Evolutionary conservation across 2,888 invertebrate species (phyloP).

Genomic region (Hipparchia semele): DNA sequence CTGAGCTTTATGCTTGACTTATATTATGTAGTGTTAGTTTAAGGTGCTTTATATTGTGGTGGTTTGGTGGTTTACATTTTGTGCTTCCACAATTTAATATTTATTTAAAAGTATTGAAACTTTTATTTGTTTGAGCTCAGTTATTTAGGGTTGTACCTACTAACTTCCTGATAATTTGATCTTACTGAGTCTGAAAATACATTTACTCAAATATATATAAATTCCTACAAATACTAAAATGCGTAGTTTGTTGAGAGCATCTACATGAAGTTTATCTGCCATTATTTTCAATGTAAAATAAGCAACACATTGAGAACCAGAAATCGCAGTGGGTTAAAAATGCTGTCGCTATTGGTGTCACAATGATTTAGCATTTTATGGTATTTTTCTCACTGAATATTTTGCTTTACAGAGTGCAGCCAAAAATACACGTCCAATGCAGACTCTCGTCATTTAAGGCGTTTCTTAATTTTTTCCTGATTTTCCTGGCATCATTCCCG

Average conservation of each 20-base stretch:
- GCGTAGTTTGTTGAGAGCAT: no score
- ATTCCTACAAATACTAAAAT: no score
- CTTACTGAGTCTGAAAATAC: no score
- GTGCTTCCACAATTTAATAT: neutral
- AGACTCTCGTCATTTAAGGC: conserved; percentile 29
- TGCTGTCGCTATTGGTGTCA: neutral
- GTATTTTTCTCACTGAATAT: neutral
- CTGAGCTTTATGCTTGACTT: conserved; percentile 51
- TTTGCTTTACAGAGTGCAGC: conserved; percentile 4
- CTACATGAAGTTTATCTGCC: no score
- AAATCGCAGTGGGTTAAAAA: neutral
- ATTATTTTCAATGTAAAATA: no score
- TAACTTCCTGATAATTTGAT: no score
- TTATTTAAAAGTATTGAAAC: neutral
- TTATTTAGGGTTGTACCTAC: neutral
- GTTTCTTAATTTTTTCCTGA: conserved; percentile 35
- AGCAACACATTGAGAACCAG: no score
- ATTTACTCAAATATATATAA: no score
- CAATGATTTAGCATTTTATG: conserved; percentile 9
- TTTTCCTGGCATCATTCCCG: conserved; percentile 39
- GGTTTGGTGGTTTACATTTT: conserved; percentile 18
- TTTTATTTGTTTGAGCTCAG: neutral
- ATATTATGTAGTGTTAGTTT: conserved; percentile 35
- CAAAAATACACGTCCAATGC: conserved; percentile 25
- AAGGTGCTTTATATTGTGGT: conserved; percentile 18